Percentiles rank a stretch among this genome's conserved stretches.
Conservation (phyloP, 1,140 invertebrate species). For the Paramacrobiotus metropolitanus region DNA sequence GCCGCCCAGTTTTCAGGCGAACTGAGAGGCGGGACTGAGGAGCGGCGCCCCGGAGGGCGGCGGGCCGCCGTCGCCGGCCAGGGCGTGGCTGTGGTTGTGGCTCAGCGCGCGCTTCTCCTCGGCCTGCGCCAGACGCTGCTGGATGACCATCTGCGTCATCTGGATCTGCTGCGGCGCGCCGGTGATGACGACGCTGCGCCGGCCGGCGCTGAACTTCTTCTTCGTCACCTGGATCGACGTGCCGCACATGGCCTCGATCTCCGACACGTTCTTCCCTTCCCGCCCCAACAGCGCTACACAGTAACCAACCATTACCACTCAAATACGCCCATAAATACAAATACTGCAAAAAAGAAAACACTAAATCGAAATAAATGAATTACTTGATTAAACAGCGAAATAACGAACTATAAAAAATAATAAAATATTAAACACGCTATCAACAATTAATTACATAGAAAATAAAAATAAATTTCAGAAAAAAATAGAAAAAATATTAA, state of each 20-base stretch:
- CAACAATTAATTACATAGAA: too few species aligned
- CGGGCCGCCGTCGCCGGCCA: not conserved
- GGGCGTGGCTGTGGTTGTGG: too few species aligned
- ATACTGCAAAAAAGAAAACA: too few species aligned
- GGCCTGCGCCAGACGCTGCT: conserved; percentile 81
- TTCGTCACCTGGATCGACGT: not conserved
- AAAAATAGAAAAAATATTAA: too few species aligned
- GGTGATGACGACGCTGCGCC: conserved; percentile 74
- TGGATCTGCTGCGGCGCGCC: conserved; percentile 60
- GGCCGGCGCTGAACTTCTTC: conserved; percentile 16
- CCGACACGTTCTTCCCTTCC: not conserved
- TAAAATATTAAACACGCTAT: too few species aligned
- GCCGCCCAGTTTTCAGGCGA: not conserved
- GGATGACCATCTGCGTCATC: conserved; percentile 75
- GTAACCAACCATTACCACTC: too few species aligned
- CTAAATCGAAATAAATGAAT: too few species aligned
- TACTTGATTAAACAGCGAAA: too few species aligned
- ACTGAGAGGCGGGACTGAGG: not conserved
- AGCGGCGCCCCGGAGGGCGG: not conserved
- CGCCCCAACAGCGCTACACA: not conserved
- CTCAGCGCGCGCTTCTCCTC: conserved; percentile 62
- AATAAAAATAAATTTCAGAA: too few species aligned
- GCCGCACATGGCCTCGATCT: not conserved
- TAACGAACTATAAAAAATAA: too few species aligned
- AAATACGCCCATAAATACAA: too few species aligned